Percentiles rank a stretch among this genome's conserved stretches.
Conservation (phyloP, 2,113 vertebrate species). For the Forbesichthys agassizii region DNA sequence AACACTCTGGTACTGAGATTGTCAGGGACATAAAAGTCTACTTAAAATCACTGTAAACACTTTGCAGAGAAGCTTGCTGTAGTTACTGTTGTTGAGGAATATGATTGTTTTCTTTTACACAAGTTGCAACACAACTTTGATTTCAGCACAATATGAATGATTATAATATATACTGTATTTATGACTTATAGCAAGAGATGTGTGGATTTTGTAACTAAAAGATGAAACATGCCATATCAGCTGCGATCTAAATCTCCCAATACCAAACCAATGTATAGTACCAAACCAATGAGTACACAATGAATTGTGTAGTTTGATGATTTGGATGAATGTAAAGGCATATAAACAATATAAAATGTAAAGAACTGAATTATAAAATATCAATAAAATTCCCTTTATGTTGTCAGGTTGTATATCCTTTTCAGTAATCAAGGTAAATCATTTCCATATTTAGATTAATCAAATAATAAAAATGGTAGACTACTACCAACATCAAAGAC, state of each 20-base stretch:
- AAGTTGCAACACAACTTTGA: conserved; percentile 60
- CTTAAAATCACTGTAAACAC: conserved; percentile 58
- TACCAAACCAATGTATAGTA: conserved; percentile 2
- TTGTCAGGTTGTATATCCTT: conserved; percentile 48
- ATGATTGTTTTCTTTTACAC: conserved; percentile 40
- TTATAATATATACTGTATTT: conserved; percentile 68
- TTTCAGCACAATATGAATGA: conserved; percentile 65
- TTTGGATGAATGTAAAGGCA: conserved; percentile 62
- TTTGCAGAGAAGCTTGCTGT: conserved; percentile 30
- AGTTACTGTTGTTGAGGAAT: conserved; percentile 47
- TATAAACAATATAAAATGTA: conserved; percentile 39
- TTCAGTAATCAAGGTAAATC: neutral
- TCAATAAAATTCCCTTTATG: conserved; percentile 70
- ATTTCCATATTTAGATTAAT: too few relatives aligned
- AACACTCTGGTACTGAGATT: conserved; percentile 40
- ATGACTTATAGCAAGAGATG: conserved; percentile 57
- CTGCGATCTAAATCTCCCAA: too few relatives aligned
- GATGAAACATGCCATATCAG: neutral
- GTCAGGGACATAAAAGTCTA: conserved; percentile 56
- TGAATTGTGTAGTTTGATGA: conserved; percentile 22
- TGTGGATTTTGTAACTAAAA: conserved; percentile 57
- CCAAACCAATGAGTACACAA: conserved; percentile 12
- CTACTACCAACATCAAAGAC: too few relatives aligned
- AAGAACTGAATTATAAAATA: conserved; percentile 44
- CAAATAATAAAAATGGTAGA: too few relatives aligned